These are phyloP conservation scores for Polyommatus iphigenia DNA, from an alignment of 2,888 invertebrate genomes.

Conservation along the genomic window DNA sequence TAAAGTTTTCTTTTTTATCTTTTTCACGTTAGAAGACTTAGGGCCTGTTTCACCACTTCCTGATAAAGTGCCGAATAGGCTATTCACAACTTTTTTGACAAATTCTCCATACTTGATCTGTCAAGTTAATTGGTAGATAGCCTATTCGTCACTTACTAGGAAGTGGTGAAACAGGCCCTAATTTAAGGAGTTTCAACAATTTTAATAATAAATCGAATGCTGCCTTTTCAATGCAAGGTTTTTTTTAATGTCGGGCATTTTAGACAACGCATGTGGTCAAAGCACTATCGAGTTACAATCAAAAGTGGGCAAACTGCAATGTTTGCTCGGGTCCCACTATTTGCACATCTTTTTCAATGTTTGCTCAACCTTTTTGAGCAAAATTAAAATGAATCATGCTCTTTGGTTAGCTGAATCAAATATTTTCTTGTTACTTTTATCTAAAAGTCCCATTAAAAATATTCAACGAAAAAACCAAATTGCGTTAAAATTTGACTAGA, in stretches of 20 bases:
- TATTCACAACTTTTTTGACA: too few relatives aligned
- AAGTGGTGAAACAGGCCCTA: too few relatives aligned
- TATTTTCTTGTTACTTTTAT: too few relatives aligned
- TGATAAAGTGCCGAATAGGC: too few relatives aligned
- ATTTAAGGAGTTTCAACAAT: not conserved
- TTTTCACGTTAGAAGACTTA: not conserved
- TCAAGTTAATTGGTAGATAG: too few relatives aligned
- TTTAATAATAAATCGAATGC: not conserved
- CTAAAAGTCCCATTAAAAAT: not conserved
- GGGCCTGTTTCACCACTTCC: too few relatives aligned
- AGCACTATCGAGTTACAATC: conserved; percentile 66
- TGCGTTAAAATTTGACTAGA: too few relatives aligned
- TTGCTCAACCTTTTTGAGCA: not conserved
- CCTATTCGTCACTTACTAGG: too few relatives aligned
- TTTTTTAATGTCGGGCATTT: conserved; percentile 27
- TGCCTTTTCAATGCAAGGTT: not conserved
- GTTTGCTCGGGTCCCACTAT: conserved; percentile 60
- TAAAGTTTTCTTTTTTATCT: not conserved
- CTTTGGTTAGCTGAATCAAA: not conserved
- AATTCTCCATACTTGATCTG: too few relatives aligned
- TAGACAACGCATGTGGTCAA: conserved; percentile 46
- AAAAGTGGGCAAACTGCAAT: conserved; percentile 73
- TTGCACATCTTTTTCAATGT: conserved; percentile 24
- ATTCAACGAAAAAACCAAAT: too few relatives aligned
- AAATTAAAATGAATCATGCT: not conserved